Base-by-base conservation (phyloP, 2,113 vertebrate species). In the Eolophus roseicapilla region DNA sequence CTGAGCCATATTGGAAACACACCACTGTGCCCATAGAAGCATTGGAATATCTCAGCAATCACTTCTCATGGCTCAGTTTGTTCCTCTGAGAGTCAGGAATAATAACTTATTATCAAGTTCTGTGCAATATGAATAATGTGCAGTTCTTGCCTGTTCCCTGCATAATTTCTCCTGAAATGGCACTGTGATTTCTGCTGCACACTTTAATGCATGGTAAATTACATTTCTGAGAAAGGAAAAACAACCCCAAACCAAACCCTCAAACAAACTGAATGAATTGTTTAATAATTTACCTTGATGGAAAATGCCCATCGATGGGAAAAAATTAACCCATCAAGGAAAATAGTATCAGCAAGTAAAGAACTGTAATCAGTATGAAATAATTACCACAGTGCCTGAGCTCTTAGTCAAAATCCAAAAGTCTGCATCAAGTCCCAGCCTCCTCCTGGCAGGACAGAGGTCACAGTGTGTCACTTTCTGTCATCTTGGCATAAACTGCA, bases 101-200 rank as follows among this genome's bases (percentile, higher is more conserved):
- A 95, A 93, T 91, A 95, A 82, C 29, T 92, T 95, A 89, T 81
- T 94, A 90, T 93, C 62, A 92, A n/a, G 76, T 92, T 92, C n/a
- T 91, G 73, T 78, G 69, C 9, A 15, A 86, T 88, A 89, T 62
- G 74, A 88, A 90, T 86, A 86, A 92, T 62, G 47, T 84, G 76
- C 55, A 53, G 21, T 76, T 86, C 80, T 86, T 90, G 69, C 69
- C 82, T 85, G 7, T 73, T 94, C 81, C 55, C 67, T 86, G 81
- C 49, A 82, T 93, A 93, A 92, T 91, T 94, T 89, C 55, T 90
- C 28, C 76, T 88, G 91, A 94, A 90, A 91, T 92, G 92, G 82
- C 77, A 33, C 69, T 92, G 57, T 93, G 88, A 86, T 93, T 96
- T 93, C 74, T 88, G 74, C 41, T 90, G 80, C 44, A 57, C 47